A percentile compares a stretch with the other conserved stretches of the same genome.
Conservation (phyloP, 53 echinoderm and acorn worm species). For the Holothuria leucospilota region DNA sequence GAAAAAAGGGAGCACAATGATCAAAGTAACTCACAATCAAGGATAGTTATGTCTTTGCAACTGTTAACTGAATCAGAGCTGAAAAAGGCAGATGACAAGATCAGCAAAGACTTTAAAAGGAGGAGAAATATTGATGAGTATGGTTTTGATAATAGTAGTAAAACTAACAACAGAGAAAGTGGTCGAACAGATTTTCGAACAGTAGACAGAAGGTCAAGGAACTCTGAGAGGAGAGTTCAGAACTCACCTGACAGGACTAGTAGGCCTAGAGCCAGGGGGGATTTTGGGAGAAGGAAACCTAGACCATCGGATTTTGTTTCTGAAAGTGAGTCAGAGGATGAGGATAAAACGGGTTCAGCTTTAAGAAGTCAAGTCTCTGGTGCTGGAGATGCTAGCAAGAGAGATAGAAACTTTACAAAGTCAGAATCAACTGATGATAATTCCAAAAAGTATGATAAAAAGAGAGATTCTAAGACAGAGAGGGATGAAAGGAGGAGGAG, state of each 20-base stretch:
- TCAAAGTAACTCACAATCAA: constrained; percentile 26
- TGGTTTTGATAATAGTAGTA: not conserved
- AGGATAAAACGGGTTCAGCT: constrained; percentile 8
- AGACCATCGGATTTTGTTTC: constrained; percentile 46
- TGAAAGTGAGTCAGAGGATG: constrained; percentile 77
- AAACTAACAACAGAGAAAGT: not conserved
- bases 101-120: constrained; percentile 44
- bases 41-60: constrained; percentile 37
- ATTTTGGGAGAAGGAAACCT: constrained; percentile 7
- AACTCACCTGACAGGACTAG: not conserved
- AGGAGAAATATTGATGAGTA: constrained; percentile 45
- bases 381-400: constrained; percentile 3
- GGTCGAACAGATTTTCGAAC: not conserved
- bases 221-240: not conserved
- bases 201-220: constrained; percentile 37
- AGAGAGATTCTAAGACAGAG: constrained; percentile 21
- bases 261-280: not conserved
- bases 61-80: constrained; percentile 44
- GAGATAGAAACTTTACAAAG: not conserved
- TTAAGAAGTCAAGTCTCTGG: constrained; percentile 25
- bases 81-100: constrained; percentile 28
- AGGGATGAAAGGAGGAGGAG: constrained; percentile 40
- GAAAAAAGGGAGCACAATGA: not conserved
- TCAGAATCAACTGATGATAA: not conserved
- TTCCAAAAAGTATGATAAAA: constrained; percentile 35